Evolutionary conservation across 2,113 vertebrate species (phyloP).

Genomic region (Nannospalax galili): DNA sequence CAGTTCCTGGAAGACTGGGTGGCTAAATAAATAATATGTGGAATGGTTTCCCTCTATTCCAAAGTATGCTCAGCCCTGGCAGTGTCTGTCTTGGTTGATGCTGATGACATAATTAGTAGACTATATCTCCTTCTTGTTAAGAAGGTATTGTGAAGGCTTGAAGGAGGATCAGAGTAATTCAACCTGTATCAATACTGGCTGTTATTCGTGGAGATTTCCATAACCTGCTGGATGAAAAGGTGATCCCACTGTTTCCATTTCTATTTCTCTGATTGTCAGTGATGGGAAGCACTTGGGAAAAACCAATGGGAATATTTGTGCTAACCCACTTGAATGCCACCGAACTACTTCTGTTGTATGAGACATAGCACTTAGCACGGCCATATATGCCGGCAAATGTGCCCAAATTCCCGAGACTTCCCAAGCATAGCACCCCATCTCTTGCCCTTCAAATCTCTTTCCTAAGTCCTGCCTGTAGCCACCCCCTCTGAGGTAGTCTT

Average conservation of each 20-base stretch:
- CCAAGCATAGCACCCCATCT: not conserved
- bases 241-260: not conserved
- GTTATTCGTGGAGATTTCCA: not conserved
- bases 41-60: not conserved
- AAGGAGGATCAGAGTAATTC: not conserved
- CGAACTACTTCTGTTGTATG: not conserved
- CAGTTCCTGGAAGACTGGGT: not conserved
- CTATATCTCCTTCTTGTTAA: not conserved
- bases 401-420: not conserved
- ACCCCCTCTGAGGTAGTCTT: not conserved
- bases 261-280: conserved; percentile 15
- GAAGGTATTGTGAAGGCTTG: not conserved
- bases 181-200: not conserved
- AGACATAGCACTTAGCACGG: not conserved
- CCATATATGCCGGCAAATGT: not conserved
- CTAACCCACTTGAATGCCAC: too few species aligned
- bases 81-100: not conserved
- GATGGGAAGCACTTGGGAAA: not conserved
- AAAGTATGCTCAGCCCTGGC: not conserved
- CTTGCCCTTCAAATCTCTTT: not conserved
- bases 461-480: too few species aligned
- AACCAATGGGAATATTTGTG: not conserved
- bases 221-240: not conserved
- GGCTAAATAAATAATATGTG: not conserved
- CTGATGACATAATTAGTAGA: not conserved